Evolutionary conservation across 2,797 vertebrate genomes (phyloP).

Genomic region (Eurystomus glaucurus): DNA sequence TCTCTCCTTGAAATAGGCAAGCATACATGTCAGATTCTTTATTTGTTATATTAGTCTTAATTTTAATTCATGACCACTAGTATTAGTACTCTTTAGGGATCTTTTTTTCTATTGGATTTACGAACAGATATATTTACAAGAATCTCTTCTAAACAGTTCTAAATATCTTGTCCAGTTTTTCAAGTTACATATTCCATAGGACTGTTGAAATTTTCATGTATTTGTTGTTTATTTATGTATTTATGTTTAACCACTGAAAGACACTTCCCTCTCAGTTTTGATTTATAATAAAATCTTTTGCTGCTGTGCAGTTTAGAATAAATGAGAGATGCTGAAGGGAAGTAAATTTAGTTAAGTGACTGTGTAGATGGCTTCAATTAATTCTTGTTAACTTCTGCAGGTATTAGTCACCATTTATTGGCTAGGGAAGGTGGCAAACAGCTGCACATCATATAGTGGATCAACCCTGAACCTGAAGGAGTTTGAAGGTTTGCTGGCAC

Average conservation of each 20-base stretch:
- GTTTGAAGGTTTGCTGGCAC: slow-evolving; percentile 95
- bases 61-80: not conserved
- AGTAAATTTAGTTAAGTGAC: not conserved
- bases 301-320: not conserved
- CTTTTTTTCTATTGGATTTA: not conserved
- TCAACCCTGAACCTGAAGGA: slow-evolving; percentile 94
- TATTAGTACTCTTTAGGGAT: not conserved
- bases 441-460: slow-evolving; percentile 92
- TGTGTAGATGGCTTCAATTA: slow-evolving; percentile 32
- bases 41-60: not conserved
- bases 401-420: slow-evolving; percentile 98
- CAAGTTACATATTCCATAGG: not conserved
- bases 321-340: not conserved
- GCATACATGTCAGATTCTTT: not conserved
- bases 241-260: not conserved
- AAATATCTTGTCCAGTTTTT: not conserved
- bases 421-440: slow-evolving; percentile 95
- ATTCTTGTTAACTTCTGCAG: slow-evolving; percentile 79
- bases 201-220: slow-evolving; percentile 21
- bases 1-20: slow-evolving; percentile 6
- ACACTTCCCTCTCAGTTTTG: not conserved
- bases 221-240: not conserved
- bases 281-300: not conserved
- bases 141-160: not conserved
- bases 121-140: not conserved